These are phyloP conservation scores for Genyomyrus donnyi DNA, from an alignment of 2,113 vertebrate species.

Conservation along the genomic window DNA sequence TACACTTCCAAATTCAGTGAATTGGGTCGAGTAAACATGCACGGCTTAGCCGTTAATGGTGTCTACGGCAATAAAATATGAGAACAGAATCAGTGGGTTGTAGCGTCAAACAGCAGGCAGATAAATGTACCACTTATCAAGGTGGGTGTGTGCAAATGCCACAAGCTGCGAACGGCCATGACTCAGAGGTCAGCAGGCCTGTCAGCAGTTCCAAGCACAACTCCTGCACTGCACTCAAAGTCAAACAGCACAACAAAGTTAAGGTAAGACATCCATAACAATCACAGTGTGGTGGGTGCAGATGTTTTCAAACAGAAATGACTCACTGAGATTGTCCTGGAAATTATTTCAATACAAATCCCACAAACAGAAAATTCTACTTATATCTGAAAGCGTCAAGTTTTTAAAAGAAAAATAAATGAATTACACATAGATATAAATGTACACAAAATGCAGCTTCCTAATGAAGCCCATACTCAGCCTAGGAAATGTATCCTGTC, in stretches of 20 bases:
- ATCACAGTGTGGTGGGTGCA: background rate
- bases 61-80: background rate
- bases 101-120: background rate
- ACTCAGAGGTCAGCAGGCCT: background rate
- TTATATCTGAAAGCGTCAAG: background rate
- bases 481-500: constrained; percentile 39
- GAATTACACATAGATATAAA: background rate
- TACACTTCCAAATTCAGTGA: background rate
- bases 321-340: background rate
- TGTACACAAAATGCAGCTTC: background rate
- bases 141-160: background rate
- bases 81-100: background rate
- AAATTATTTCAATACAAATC: background rate
- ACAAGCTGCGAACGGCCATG: background rate
- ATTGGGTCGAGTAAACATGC: background rate
- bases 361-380: background rate
- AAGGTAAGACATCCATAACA: background rate
- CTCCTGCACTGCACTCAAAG: background rate
- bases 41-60: background rate
- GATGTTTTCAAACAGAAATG: background rate
- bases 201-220: background rate
- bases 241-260: background rate
- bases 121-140: background rate
- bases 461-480: constrained; percentile 36
- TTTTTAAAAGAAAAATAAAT: background rate